Conservation (phyloP, 2,113 vertebrate genomes). For the Ciconia maguari region DNA sequence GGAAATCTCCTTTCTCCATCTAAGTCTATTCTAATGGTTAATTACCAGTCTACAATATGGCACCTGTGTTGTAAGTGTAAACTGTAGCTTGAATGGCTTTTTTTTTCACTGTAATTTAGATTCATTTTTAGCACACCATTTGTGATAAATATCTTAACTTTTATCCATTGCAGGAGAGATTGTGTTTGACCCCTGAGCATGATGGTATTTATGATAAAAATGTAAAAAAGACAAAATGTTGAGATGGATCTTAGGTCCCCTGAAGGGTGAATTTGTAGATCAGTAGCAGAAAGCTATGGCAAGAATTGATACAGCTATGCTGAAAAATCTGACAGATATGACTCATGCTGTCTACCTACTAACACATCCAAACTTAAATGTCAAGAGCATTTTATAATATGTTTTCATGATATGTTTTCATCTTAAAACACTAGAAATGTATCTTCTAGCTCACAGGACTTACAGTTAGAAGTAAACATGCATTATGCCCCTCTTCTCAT, state of each 20-base stretch:
- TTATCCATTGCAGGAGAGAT: background rate
- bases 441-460: background rate
- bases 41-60: background rate
- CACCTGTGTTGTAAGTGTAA: background rate
- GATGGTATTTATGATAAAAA: constrained; percentile 4
- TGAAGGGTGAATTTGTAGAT: background rate
- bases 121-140: background rate
- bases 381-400: background rate
- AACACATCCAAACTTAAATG: constrained; percentile 10
- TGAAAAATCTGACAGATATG: background rate
- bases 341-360: background rate
- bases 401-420: background rate
- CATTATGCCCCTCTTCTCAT: background rate
- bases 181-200: background rate
- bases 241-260: background rate
- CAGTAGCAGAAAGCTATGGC: background rate
- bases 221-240: background rate
- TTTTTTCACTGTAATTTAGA: background rate
- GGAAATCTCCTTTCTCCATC: background rate
- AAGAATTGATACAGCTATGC: background rate
- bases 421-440: background rate
- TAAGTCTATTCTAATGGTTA: background rate
- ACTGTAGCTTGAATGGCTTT: background rate
- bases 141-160: constrained; percentile 1
- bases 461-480: background rate